Conservation (phyloP, 2,888 invertebrate species). For the Drosophila neotestacea region DNA sequence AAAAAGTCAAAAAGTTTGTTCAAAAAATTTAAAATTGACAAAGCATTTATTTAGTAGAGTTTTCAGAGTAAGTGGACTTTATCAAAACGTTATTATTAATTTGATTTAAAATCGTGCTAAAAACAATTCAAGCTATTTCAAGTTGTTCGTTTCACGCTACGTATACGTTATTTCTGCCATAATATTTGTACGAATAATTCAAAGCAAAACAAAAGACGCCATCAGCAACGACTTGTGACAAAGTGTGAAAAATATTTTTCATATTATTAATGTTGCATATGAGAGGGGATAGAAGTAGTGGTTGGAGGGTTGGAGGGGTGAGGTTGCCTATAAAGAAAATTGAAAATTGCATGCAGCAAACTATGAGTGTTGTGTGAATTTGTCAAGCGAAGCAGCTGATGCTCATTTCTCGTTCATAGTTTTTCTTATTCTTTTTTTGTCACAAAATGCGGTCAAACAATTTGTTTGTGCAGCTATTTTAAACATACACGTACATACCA, state of each 20-base stretch:
- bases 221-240: conserved; percentile 48
- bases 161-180: conserved; percentile 28
- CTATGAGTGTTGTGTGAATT: conserved; percentile 55
- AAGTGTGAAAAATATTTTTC: conserved; percentile 80
- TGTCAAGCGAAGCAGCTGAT: conserved; percentile 73
- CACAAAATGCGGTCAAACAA: conserved; percentile 75
- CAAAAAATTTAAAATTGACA: background rate
- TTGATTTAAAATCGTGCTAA: background rate
- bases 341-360: conserved; percentile 34
- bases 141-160: conserved; percentile 16
- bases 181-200: conserved; percentile 11
- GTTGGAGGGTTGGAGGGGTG: too few relatives aligned
- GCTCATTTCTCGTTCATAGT: conserved; percentile 63
- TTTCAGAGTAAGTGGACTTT: background rate
- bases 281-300: background rate
- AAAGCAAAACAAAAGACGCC: conserved; percentile 39
- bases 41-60: background rate
- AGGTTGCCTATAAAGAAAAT: conserved; percentile 31
- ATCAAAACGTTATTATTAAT: conserved; percentile 1
- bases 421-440: conserved; percentile 61
- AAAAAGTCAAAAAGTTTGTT: background rate
- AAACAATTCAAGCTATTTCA: conserved; percentile 4
- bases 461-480: conserved; percentile 75
- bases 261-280: conserved; percentile 62
- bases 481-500: conserved; percentile 21